Percentiles rank a stretch among this genome's conserved stretches.
phyloP scores from a whole-genome alignment of 2,888 invertebrate species.

The Trypoxylon attenuatum region DNA sequence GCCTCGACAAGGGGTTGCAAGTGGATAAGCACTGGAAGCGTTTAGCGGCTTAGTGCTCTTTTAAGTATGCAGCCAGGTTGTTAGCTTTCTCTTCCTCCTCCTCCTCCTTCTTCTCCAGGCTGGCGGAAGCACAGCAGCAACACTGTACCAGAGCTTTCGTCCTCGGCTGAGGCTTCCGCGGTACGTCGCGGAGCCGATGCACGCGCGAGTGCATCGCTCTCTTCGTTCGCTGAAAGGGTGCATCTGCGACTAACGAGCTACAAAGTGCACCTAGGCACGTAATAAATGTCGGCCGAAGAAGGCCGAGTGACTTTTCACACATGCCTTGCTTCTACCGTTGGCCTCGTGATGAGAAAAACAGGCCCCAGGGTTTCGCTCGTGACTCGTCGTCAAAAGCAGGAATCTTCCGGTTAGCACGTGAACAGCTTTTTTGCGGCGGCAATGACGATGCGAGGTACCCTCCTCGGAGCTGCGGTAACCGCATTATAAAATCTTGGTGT shows the following conservation, averaged over 20 bases:
- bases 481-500: no score
- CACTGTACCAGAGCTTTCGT: no score
- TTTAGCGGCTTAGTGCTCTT: constrained; percentile 23
- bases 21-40: constrained; percentile 15
- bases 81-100: constrained; percentile 5
- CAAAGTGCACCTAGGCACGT: constrained; percentile 43
- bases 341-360: no score
- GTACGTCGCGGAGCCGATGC: constrained; percentile 1
- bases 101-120: background rate
- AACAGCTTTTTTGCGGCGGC: no score
- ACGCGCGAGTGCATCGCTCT: constrained; percentile 19
- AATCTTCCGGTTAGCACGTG: no score
- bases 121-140: no score
- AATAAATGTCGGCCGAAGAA: constrained; percentile 38
- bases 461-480: no score
- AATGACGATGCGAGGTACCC: no score
- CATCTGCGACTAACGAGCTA: constrained; percentile 43
- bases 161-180: background rate
- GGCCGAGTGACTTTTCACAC: constrained; percentile 8
- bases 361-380: no score
- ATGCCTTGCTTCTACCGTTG: no score
- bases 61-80: background rate
- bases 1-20: constrained; percentile 11
- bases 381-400: no score
- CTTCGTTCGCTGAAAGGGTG: constrained; percentile 31